Percentiles rank a stretch among this genome's conserved stretches.
Evolutionary conservation across 1,140 invertebrate genomes (phyloP).

Genomic region (Drosophila navojoa): DNA sequence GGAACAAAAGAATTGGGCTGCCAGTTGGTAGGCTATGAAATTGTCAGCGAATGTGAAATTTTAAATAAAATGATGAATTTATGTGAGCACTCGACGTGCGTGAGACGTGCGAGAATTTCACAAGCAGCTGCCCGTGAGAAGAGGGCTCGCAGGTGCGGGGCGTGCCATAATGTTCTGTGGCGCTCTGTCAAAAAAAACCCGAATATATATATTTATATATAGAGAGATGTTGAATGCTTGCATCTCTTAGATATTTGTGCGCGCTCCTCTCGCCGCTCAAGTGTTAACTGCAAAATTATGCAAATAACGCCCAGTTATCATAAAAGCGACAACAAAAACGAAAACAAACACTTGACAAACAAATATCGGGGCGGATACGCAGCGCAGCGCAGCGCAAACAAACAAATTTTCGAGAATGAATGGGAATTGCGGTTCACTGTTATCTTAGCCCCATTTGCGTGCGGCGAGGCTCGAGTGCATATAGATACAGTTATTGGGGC

Average conservation of each 20-base stretch:
- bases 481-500: conserved; percentile 37
- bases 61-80: conserved; percentile 82
- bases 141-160: neutral
- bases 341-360: conserved; percentile 36
- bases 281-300: conserved; percentile 57
- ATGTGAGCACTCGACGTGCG: conserved; percentile 48
- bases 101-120: conserved; percentile 75
- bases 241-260: conserved; percentile 16
- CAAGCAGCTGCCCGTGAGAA: conserved; percentile 26
- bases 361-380: conserved; percentile 18
- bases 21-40: conserved; percentile 74
- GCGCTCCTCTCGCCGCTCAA: conserved; percentile 8
- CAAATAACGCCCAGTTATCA: conserved; percentile 49
- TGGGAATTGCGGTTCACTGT: conserved; percentile 15
- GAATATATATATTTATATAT: too few species aligned
- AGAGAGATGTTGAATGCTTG: conserved; percentile 19
- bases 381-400: conserved; percentile 38
- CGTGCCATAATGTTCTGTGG: neutral
- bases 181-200: conserved; percentile 6
- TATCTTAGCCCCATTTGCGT: conserved; percentile 48
- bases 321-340: conserved; percentile 7
- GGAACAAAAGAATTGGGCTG: conserved; percentile 68
- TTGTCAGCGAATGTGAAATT: conserved; percentile 80
- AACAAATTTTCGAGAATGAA: conserved; percentile 48
- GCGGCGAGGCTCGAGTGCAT: conserved; percentile 33